Base-by-base conservation (phyloP, 1,140 invertebrate genomes). In the Zaprionus taronus region DNA sequence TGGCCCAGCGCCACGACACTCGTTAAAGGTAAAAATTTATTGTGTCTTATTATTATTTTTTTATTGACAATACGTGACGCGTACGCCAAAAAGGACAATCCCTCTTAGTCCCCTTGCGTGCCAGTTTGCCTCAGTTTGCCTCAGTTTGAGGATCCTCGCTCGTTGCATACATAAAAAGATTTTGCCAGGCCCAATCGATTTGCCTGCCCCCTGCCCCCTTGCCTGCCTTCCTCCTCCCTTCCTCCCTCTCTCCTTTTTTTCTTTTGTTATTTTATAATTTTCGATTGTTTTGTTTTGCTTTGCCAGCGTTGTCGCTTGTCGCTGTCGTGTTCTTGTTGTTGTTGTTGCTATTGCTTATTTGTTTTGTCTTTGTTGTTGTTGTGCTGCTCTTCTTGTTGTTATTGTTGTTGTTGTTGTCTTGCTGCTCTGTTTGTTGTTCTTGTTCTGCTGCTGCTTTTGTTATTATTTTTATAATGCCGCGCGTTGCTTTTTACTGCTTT, bases 61-160 rank as follows among this genome's bases (percentile, higher is more conserved):
- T 92, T 92, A 92, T 92, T 91, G 91, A 84, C 83, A 87, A 91
- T 87, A 92, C 91, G 91, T 92, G 91, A 91, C 86, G 86, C 91
- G 81, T 87, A 89, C 84, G 73, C 74, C 77, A 83, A 72, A 87
- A 90, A 77, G 81, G 72, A 73, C 72, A 86, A 77, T 72, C 64
- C 51, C 63, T 57, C 31, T 20, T 47, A 56, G 14, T 34, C 14
- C 12, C 15, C 28, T 56, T 56, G 28, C 61, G 57, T 63, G 51
- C 61, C n/a, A n/a, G n/a, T n/a, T n/a, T n/a, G n/a, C n/a, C n/a
- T n/a, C n/a, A n/a, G n/a, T n/a, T n/a, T n/a, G n/a, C n/a, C n/a
- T n/a, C n/a, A 41, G 68, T 64, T 68, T 60, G 68, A 53, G 72
- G 80, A 89, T 87, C 84, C 83, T 83, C 66, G 73, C 76, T 57